These are phyloP conservation scores for Melanotaenia trifasciata DNA, from an alignment of 2,797 vertebrate genomes.

Conservation along the genomic window DNA sequence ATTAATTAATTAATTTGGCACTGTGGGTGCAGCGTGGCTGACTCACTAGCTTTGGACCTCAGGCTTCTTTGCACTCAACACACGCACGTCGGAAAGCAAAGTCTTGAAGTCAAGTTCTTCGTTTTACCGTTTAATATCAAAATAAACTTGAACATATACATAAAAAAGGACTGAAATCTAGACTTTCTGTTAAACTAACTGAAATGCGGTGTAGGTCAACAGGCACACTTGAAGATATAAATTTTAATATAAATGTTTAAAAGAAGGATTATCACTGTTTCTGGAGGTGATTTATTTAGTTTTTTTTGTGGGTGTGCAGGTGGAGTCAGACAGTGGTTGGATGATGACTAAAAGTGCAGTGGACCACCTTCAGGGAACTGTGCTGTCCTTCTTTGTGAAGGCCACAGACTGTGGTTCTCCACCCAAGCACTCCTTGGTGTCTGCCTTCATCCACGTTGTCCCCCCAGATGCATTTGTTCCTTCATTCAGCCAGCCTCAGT, in stretches of 20 bases:
- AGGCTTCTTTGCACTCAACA: no score
- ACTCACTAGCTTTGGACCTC: no score
- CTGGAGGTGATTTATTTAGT: not conserved
- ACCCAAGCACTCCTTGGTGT: conserved; percentile 91
- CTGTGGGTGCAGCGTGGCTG: no score
- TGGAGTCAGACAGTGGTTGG: conserved; percentile 91
- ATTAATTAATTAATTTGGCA: not conserved
- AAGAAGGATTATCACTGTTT: not conserved
- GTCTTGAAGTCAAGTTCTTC: no score
- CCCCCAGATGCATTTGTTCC: conserved; percentile 90
- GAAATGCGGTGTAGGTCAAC: no score
- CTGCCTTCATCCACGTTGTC: conserved; percentile 93
- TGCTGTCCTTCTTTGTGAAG: conserved; percentile 94
- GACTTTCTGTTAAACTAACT: no score
- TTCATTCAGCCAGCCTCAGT: conserved; percentile 95
- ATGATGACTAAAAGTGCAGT: conserved; percentile 94
- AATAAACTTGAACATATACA: no score
- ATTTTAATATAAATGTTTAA: not conserved
- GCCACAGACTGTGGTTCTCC: conserved; percentile 92
- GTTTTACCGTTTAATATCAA: no score
- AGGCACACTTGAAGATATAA: not conserved
- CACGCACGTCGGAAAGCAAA: no score
- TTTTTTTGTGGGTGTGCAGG: conserved; percentile 53
- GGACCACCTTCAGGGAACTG: conserved; percentile 90
- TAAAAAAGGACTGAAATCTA: no score